These are phyloP conservation scores for Nebria salina DNA, from an alignment of 2,888 invertebrate species.

Conservation along the genomic window DNA sequence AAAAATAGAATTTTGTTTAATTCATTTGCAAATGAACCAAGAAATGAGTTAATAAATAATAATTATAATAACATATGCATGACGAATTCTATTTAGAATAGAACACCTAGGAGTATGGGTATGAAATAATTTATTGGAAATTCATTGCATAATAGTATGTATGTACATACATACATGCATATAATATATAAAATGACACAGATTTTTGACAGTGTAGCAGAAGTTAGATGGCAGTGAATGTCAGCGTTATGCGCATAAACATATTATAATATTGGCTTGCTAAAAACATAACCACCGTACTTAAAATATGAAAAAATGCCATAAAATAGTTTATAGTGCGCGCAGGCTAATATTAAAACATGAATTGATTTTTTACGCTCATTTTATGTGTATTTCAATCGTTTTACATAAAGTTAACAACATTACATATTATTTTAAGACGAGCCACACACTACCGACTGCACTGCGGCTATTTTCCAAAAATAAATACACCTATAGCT, in stretches of 20 bases:
- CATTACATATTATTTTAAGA: too few relatives aligned
- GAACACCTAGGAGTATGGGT: too few relatives aligned
- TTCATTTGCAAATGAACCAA: slow-evolving; percentile 27
- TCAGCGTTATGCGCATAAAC: slow-evolving; percentile 18
- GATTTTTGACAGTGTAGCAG: slow-evolving; percentile 3
- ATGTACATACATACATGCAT: too few relatives aligned
- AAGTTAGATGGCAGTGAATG: slow-evolving; percentile 34
- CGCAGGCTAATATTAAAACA: neutral
- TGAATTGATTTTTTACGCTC: neutral
- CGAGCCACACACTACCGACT: too few relatives aligned
- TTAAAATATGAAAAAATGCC: neutral
- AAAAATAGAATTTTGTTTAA: slow-evolving; percentile 33
- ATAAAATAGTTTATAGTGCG: neutral
- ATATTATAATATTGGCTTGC: slow-evolving; percentile 31
- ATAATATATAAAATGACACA: neutral
- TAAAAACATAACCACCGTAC: slow-evolving; percentile 10
- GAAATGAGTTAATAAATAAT: neutral
- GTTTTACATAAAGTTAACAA: neutral
- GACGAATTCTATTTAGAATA: neutral
- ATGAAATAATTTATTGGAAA: neutral
- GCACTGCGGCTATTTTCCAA: too few relatives aligned
- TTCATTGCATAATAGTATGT: neutral
- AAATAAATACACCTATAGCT: too few relatives aligned
- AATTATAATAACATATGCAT: neutral
- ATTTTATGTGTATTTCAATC: neutral